phyloP scores from a whole-genome alignment of 2,888 invertebrate species.

The Tiliacea citrago region DNA sequence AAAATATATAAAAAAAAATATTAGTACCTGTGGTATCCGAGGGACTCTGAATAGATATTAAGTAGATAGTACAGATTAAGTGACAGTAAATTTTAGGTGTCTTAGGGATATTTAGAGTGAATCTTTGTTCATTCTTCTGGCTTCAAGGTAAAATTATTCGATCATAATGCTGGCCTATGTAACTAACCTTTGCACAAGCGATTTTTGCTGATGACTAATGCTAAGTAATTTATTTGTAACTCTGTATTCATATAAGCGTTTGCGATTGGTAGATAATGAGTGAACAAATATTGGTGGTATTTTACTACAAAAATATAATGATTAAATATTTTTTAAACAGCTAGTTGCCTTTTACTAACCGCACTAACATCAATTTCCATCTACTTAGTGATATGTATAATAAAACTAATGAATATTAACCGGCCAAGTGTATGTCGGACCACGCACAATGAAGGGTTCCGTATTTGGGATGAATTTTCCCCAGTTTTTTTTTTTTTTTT shows the following conservation, averaged over 20 bases:
- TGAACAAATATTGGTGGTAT: constrained; percentile 1
- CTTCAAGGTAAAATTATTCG: constrained; percentile 36
- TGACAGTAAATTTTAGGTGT: neutral
- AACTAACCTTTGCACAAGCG: constrained; percentile 40
- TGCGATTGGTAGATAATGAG: constrained; percentile 20
- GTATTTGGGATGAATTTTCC: no score
- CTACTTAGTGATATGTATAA: neutral
- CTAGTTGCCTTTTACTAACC: constrained; percentile 16
- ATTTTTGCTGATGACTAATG: constrained; percentile 4
- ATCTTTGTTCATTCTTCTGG: constrained; percentile 16
- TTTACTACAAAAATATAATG: neutral
- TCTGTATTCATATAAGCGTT: constrained; percentile 10
- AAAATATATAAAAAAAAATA: neutral
- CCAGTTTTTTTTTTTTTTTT: no score
- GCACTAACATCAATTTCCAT: neutral
- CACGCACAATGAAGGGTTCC: no score
- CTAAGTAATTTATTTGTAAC: neutral
- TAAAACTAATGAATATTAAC: neutral
- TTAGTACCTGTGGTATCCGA: neutral
- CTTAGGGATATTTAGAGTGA: neutral
- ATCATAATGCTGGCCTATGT: constrained; percentile 22
- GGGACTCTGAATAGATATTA: neutral
- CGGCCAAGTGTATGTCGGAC: no score
- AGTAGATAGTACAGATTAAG: neutral
- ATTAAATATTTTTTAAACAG: constrained; percentile 12